Conservation (phyloP, 2,113 vertebrate genomes). For the Otis tarda region DNA sequence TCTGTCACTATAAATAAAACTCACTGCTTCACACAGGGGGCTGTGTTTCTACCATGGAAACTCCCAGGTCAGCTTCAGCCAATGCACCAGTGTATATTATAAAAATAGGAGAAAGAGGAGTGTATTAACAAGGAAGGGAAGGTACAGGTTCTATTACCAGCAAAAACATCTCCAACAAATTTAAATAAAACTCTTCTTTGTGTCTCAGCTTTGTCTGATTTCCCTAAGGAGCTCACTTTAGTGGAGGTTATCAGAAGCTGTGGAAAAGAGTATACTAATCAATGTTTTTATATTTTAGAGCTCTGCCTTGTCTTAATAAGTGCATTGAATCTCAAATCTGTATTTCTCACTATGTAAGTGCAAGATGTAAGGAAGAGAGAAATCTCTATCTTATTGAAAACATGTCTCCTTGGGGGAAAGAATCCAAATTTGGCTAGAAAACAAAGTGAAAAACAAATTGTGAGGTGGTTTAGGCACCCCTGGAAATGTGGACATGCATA, state of each 20-base stretch:
- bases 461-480: fast-evolving
- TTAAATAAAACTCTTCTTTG: background rate
- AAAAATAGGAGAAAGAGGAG: background rate
- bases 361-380: background rate
- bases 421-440: background rate
- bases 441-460: background rate
- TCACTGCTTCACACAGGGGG: slow-evolving; percentile 56
- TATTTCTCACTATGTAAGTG: background rate
- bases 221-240: background rate
- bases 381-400: background rate
- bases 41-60: slow-evolving; percentile 16
- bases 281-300: background rate
- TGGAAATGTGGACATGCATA: background rate
- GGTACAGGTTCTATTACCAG: background rate
- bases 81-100: background rate
- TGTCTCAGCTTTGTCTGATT: background rate
- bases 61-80: slow-evolving; percentile 33
- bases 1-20: slow-evolving; percentile 73
- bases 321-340: background rate
- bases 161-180: background rate
- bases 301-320: background rate
- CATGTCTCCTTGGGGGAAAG: fast-evolving
- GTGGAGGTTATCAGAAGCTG: background rate
- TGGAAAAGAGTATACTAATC: background rate
- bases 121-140: background rate